Evolutionary conservation across 2,888 invertebrate genomes (phyloP).

Genomic region (Mesoligia furuncula): DNA sequence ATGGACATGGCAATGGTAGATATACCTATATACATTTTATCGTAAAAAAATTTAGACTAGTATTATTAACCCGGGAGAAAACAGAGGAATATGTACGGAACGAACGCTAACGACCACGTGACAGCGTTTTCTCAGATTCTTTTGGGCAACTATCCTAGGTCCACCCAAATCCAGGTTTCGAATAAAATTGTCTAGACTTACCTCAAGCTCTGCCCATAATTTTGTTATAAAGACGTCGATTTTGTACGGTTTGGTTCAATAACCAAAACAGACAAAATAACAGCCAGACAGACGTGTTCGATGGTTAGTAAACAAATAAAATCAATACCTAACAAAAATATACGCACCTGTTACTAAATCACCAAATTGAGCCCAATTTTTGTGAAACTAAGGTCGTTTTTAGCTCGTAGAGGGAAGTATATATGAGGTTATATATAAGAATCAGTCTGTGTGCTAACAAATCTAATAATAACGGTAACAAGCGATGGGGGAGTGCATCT

Average conservation of each 20-base stretch:
- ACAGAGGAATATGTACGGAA: no score
- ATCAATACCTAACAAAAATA: constrained; percentile 50
- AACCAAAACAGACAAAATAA: constrained; percentile 22
- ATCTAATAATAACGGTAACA: constrained; percentile 85
- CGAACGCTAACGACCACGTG: neutral
- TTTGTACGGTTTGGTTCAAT: neutral
- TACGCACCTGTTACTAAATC: neutral
- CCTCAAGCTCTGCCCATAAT: neutral
- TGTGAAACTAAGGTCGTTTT: constrained; percentile 2
- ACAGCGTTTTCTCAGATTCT: neutral
- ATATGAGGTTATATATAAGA: constrained; percentile 59
- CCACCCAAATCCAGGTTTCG: neutral
- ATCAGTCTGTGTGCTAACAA: constrained; percentile 76
- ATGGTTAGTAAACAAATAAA: constrained; percentile 44
- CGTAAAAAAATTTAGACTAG: no score
- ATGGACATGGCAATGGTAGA: no score
- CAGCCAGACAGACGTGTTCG: constrained; percentile 41
- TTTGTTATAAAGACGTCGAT: neutral
- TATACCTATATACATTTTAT: no score
- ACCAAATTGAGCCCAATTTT: neutral
- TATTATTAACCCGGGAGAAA: no score
- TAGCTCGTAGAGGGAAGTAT: constrained; percentile 32
- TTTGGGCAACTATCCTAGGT: no score
- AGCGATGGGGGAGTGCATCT: constrained; percentile 81
- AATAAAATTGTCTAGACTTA: neutral